A percentile compares a stretch with the other conserved stretches of the same genome.
phyloP scores from a whole-genome alignment of 1,140 invertebrate genomes.

The Heliconius congener region DNA sequence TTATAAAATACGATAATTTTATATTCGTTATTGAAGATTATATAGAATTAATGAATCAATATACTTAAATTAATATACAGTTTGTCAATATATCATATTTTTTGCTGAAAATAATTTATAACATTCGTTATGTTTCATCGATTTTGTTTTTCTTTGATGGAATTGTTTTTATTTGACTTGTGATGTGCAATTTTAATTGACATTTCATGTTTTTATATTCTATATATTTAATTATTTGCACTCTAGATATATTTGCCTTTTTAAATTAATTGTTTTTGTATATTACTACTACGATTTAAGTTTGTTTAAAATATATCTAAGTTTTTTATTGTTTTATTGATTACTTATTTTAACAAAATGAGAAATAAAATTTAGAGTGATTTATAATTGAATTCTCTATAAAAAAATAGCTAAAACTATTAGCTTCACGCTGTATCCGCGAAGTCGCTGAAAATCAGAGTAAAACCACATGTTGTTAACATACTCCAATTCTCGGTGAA shows the following conservation, averaged over 20 bases:
- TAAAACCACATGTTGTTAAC: too few species aligned
- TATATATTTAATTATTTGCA: background rate
- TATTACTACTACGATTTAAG: too few species aligned
- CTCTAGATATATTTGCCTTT: background rate
- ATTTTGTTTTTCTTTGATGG: background rate
- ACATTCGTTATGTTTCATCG: conserved; percentile 9
- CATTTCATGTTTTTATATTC: conserved; percentile 20
- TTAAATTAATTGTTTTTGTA: too few species aligned
- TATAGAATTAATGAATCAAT: background rate
- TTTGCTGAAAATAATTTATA: background rate
- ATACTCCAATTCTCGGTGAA: too few species aligned
- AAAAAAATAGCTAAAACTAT: too few species aligned
- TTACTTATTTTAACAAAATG: too few species aligned
- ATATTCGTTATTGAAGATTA: background rate
- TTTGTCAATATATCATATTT: background rate
- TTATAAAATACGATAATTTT: background rate
- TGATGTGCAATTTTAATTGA: background rate
- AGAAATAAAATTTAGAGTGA: too few species aligned
- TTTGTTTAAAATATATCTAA: too few species aligned
- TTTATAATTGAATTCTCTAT: too few species aligned
- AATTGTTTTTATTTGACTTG: background rate
- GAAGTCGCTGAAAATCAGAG: too few species aligned
- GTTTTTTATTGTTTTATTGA: too few species aligned
- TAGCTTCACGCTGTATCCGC: too few species aligned
- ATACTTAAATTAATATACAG: background rate